Base-by-base conservation (phyloP, 2,797 vertebrate genomes). In the Scolopax rusticola region DNA sequence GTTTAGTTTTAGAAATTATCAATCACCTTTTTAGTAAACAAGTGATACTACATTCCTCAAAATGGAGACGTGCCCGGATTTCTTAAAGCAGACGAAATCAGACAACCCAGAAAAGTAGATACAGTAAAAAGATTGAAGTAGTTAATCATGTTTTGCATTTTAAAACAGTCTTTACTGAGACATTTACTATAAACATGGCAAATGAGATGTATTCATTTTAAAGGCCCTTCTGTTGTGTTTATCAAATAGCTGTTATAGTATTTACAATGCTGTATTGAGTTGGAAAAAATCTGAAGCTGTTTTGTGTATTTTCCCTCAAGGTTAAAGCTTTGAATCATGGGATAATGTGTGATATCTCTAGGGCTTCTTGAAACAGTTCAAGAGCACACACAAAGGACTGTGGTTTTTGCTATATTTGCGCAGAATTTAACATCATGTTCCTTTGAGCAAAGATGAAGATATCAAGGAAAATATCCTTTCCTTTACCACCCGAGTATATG, bases 271-370 rank as follows among this genome's bases (percentile, higher is more conserved):
- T 94, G 93, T 92, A 96, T 96, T 98, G 94, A 98, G 96, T 54
- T 95, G 84, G 82, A 92, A 95, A 94, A 96, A 95, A 84, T 86
- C 51, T 91, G 90, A 91, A 89, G 86, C 89, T 81, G 88, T 96
- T 94, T 97, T 97, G 90, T 94, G 93, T 96, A 89, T 97, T 96
- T 97, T 97, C 97, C 97, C 97, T 97, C 95, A 98, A 98, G 98
- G 98, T 98, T 98, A 97, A 97, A 97, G 97, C 97, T 97, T 97
- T 95, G 97, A 97, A 98, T 98, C 98, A 98, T 98, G 98, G 98
- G 97, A 97, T 97, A 96, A 95, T 98, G 97, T 98, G 98, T 98
- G 98, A 98, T 98, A 90, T 95, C 96, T 98, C 92, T 91, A 87
- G 96, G 96, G 97, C 89, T 96, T 96, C 94, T 97, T 96, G 94